These are phyloP conservation scores for Latheticus oryzae DNA, from an alignment of 2,888 invertebrate species.

Conservation along the genomic window DNA sequence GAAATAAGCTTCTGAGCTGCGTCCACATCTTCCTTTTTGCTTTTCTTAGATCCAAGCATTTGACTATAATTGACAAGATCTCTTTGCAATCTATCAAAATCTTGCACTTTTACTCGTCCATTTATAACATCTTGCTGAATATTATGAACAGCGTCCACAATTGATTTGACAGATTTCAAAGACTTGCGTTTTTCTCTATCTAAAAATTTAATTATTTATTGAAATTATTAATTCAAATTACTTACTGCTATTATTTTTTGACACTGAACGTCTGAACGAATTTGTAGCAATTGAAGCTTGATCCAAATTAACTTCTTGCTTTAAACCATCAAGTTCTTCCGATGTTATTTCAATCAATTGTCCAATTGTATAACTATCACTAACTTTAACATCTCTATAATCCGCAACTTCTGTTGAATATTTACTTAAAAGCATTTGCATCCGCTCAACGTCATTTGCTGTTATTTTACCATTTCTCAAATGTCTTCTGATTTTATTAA, in stretches of 20 bases:
- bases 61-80: conserved; percentile 44
- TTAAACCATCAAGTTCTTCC: conserved; percentile 16
- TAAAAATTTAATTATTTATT: conserved; percentile 11
- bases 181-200: conserved; percentile 39
- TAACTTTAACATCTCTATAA: neutral
- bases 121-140: conserved; percentile 44
- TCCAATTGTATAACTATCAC: conserved; percentile 1
- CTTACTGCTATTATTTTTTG: conserved; percentile 17
- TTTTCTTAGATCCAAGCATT: conserved; percentile 46
- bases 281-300: conserved; percentile 7
- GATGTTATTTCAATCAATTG: conserved; percentile 19
- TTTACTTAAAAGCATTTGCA: conserved; percentile 1
- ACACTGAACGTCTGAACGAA: conserved; percentile 12
- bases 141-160: conserved; percentile 46
- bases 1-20: conserved; percentile 47
- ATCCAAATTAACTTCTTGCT: conserved; percentile 19
- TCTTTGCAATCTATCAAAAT: conserved; percentile 32
- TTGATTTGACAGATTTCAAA: conserved; percentile 46
- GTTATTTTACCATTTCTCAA: conserved; percentile 17
- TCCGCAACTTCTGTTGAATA: conserved; percentile 1
- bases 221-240: neutral
- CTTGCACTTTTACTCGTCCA: conserved; percentile 36
- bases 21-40: conserved; percentile 46
- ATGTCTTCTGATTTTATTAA: conserved; percentile 15
- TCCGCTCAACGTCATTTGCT: conserved; percentile 10